Conservation (phyloP, 2,113 vertebrate genomes). For the Neolamprologus devosi region DNA sequence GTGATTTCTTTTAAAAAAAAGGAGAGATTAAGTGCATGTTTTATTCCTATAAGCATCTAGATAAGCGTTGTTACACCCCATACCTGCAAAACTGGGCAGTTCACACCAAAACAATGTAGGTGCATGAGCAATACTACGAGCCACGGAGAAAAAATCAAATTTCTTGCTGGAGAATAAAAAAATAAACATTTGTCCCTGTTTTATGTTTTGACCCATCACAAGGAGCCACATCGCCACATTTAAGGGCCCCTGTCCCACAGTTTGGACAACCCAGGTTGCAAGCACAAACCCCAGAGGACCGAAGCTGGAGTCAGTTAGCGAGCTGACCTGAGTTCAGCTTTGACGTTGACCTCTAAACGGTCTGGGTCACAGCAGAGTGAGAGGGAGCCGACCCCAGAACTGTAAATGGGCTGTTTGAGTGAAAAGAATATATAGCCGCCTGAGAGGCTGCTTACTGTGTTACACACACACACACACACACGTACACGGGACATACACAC, state of each 20-base stretch:
- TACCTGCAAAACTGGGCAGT: not conserved
- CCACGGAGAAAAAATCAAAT: fast-evolving
- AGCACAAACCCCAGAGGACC: slow-evolving; percentile 7
- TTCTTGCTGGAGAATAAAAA: not conserved
- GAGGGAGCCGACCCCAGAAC: slow-evolving; percentile 45
- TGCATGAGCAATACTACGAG: not conserved
- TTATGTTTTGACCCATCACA: not conserved
- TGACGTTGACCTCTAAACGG: slow-evolving; percentile 39
- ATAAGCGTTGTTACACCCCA: fast-evolving
- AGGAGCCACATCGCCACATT: not conserved
- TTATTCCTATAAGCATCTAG: not conserved
- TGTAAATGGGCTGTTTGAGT: slow-evolving; percentile 57
- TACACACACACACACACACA: not conserved
- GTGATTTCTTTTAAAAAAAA: not conserved
- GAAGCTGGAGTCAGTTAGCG: slow-evolving; percentile 38
- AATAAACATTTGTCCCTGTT: not conserved
- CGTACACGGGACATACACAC: not conserved
- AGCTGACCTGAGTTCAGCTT: slow-evolving; percentile 49
- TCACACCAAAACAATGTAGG: not conserved
- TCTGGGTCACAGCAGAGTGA: slow-evolving; percentile 44
- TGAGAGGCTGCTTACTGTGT: slow-evolving; percentile 30
- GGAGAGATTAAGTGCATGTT: not conserved
- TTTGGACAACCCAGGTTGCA: not conserved
- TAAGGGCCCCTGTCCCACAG: not conserved
- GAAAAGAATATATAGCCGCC: slow-evolving; percentile 39